Evolutionary conservation across 1,140 invertebrate species (phyloP), one percentile per base, ranked within the genome.

Genomic region (Atopsyche davidsoni): DNA sequence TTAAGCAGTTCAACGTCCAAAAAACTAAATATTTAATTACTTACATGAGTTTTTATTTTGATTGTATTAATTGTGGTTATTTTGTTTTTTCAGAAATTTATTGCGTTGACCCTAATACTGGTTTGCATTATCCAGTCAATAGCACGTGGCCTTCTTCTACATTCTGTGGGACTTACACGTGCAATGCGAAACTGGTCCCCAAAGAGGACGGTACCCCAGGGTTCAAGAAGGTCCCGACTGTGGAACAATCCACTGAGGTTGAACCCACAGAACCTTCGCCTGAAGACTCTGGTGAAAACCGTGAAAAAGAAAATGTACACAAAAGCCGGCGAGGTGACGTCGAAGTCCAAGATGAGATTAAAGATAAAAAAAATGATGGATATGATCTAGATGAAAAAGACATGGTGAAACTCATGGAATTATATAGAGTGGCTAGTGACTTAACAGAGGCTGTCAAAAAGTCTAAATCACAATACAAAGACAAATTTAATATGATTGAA

Each of bases 101-200:
- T 50, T 73, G 71, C 46, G 61, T 60, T 58, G 71, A 73, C 57
- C 71, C 71, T 28, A 65, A 70, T 22, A 72, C 70, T 4, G 62
- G 62, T 4, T 62, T 65, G 42, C 47, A 67, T 4, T 60, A 73
- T 43, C 51, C 64, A 16, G 58, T 66, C 1, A 72, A 72, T 51
- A 60, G 64, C 13, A 70, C 69, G 3, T 73, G 71, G 71, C 49
- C 60, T 16, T 64, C 71, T 0, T 57, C 61, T 32, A 59, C 63
- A 6, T 73, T 73, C 48, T 72, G 70, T 43, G 71, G 71, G 3
- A 71, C 67, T 46, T 72, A 71, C 39, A 68, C 64, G 4, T 74
- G 71, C 49, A 70, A 64, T 40, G 41, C 41, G 24, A 53, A 39
- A 14, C 28, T 46, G 3, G 25, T 46, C n/a, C 22, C 42, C 10